These are phyloP conservation scores for Nycticebus coucang DNA, from an alignment of 2,113 vertebrate genomes.

Conservation along the genomic window DNA sequence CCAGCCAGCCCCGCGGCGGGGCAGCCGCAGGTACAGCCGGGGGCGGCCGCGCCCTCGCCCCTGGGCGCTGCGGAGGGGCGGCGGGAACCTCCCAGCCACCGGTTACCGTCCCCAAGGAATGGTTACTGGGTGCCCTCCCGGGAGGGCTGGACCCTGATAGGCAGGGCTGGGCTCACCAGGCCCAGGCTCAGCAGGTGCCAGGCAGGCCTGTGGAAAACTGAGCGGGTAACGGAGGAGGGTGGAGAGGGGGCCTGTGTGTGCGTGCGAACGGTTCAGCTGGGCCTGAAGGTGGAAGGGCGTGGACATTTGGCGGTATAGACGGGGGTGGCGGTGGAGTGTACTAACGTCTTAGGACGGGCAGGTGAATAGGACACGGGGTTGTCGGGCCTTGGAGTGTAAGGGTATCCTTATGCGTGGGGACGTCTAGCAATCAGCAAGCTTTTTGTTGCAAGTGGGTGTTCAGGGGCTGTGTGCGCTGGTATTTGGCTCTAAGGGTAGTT, in stretches of 20 bases:
- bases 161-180: neutral
- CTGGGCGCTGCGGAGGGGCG: neutral
- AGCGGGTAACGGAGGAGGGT: neutral
- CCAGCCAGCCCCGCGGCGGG: constrained; percentile 60
- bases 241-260: neutral
- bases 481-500: neutral
- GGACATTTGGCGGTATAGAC: neutral
- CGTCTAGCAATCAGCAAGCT: neutral
- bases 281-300: constrained; percentile 27
- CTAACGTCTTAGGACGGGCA: neutral
- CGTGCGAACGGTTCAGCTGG: neutral
- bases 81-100: neutral
- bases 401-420: neutral
- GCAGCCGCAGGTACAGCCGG: constrained; percentile 69
- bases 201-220: neutral
- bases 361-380: neutral
- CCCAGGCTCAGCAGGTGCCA: constrained; percentile 29
- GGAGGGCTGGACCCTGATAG: neutral
- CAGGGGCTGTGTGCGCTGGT: neutral
- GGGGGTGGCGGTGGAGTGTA: neutral
- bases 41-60: neutral
- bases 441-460: neutral
- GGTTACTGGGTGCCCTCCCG: neutral
- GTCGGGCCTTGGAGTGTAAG: neutral
- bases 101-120: neutral